Evolutionary conservation across 1,140 invertebrate species (phyloP).

Genomic region (Melipona quadrifasciata): DNA sequence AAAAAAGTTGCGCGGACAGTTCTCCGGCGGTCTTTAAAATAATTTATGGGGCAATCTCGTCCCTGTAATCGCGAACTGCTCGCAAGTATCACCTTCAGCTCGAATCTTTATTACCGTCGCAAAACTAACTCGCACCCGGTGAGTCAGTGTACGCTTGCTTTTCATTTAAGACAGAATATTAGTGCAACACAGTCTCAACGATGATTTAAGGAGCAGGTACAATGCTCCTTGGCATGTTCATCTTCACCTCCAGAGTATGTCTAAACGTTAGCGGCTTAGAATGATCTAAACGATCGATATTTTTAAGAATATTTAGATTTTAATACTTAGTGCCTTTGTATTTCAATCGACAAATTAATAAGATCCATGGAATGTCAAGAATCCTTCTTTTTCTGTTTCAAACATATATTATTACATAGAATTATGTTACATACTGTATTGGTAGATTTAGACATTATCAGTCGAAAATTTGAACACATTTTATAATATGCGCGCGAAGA

Average conservation of each 20-base stretch:
- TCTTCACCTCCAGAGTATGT: not conserved
- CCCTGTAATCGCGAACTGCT: conserved; percentile 38
- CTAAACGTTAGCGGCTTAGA: not conserved
- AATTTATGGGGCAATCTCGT: conserved; percentile 40
- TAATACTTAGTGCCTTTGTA: too few relatives aligned
- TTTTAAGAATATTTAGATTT: too few relatives aligned
- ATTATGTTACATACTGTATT: too few relatives aligned
- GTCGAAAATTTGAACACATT: too few relatives aligned
- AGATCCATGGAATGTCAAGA: too few relatives aligned
- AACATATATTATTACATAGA: too few relatives aligned
- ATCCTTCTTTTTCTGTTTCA: too few relatives aligned
- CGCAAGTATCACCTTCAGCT: conserved; percentile 36
- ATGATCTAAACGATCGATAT: too few relatives aligned
- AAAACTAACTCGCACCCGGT: conserved; percentile 30
- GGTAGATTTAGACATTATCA: too few relatives aligned
- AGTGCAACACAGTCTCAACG: conserved; percentile 22
- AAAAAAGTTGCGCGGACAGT: not conserved
- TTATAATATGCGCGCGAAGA: too few relatives aligned
- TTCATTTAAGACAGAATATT: conserved; percentile 30
- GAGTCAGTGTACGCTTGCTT: conserved; percentile 28
- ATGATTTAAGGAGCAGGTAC: conserved; percentile 23
- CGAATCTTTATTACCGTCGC: conserved; percentile 38
- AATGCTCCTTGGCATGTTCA: too few relatives aligned
- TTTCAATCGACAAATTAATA: too few relatives aligned
- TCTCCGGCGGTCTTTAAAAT: conserved; percentile 33